phyloP scores from a whole-genome alignment of 1,140 invertebrate genomes.

The Platorchestia sp. region DNA sequence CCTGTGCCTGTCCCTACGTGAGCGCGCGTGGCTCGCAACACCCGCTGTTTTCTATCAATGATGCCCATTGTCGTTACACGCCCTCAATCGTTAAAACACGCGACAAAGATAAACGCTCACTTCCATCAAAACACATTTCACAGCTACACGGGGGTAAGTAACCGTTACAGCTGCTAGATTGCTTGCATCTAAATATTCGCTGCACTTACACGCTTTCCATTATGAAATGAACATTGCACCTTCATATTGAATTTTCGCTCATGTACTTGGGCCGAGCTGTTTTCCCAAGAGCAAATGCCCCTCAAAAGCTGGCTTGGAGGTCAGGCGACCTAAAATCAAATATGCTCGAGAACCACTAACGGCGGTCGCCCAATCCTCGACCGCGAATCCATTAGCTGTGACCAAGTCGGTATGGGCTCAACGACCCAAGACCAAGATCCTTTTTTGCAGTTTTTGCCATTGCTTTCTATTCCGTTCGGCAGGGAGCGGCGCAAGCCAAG shows the following conservation, averaged over 20 bases:
- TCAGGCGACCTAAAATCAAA: conserved; percentile 31
- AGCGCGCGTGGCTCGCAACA: too few relatives aligned
- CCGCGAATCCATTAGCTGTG: conserved; percentile 41
- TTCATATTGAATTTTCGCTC: background rate
- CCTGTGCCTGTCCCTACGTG: too few relatives aligned
- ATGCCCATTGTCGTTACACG: too few relatives aligned
- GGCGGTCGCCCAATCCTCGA: background rate
- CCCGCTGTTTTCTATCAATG: too few relatives aligned
- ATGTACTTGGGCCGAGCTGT: background rate
- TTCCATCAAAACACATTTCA: background rate
- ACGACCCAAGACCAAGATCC: background rate
- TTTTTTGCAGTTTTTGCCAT: conserved; percentile 28
- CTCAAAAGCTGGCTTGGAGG: background rate
- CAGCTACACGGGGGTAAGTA: background rate
- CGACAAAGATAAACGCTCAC: too few relatives aligned
- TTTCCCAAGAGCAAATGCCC: background rate
- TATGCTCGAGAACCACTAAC: conserved; percentile 15
- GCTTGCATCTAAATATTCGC: background rate
- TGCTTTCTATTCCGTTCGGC: conserved; percentile 11
- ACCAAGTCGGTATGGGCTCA: conserved; percentile 22
- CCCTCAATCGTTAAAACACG: too few relatives aligned
- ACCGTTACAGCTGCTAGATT: background rate
- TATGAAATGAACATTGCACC: background rate
- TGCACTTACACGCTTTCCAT: background rate
- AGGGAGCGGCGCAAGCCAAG: background rate